These are phyloP conservation scores for Lampropteryx suffumata DNA, from an alignment of 2,888 invertebrate species.

Conservation along the genomic window DNA sequence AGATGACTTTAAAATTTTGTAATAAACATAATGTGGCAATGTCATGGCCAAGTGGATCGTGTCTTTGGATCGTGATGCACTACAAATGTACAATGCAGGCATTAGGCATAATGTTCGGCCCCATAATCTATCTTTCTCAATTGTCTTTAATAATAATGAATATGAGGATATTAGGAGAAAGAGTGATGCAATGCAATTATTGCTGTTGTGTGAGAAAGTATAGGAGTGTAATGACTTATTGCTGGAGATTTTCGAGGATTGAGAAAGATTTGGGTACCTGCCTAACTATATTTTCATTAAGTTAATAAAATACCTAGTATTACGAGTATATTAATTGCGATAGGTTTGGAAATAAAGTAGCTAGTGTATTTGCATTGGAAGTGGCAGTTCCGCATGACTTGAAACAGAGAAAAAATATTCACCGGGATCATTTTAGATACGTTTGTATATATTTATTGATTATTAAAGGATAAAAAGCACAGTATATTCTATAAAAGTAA, in stretches of 20 bases:
- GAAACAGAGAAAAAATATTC: too few species aligned
- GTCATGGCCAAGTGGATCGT: constrained; percentile 71
- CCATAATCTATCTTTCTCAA: constrained; percentile 52
- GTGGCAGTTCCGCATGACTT: too few species aligned
- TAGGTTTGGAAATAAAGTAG: too few species aligned
- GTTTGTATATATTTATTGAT: too few species aligned
- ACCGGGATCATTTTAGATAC: too few species aligned
- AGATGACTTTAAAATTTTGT: constrained; percentile 31
- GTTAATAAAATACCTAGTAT: too few species aligned
- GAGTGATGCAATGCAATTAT: constrained; percentile 44
- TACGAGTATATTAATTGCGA: too few species aligned
- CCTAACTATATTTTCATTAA: too few species aligned
- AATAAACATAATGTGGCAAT: constrained; percentile 62
- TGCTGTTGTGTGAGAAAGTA: constrained; percentile 31
- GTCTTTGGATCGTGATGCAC: constrained; percentile 67
- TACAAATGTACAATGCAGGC: constrained; percentile 64
- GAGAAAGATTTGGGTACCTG: too few species aligned
- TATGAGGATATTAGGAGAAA: constrained; percentile 50
- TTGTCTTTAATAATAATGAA: constrained; percentile 65
- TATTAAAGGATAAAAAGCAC: too few species aligned
- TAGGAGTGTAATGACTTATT: constrained; percentile 15
- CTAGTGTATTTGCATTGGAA: too few species aligned
- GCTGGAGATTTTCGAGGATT: background rate
- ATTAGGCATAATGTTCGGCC: constrained; percentile 64
- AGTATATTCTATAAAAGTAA: too few species aligned